phyloP scores from a whole-genome alignment of 2,113 vertebrate genomes.

The Silurus meridionalis region DNA sequence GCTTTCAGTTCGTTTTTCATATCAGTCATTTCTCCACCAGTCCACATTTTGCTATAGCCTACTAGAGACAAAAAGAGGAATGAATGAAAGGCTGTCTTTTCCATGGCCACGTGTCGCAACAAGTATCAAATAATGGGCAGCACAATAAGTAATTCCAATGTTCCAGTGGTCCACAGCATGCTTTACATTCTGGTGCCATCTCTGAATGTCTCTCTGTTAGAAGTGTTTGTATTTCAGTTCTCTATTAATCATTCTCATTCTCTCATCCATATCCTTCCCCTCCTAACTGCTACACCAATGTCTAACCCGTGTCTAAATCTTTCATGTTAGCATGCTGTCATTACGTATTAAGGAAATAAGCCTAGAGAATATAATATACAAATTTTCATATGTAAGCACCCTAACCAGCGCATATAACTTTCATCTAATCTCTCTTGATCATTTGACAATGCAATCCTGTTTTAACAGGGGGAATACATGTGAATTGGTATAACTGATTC shows the following conservation, averaged over 20 bases:
- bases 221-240: not conserved
- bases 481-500: not conserved
- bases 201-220: not conserved
- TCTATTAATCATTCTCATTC: not conserved
- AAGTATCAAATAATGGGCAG: not conserved
- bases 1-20: not conserved
- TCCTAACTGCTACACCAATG: not conserved
- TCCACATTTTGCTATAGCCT: not conserved
- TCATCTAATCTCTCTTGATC: not conserved
- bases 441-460: not conserved
- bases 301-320: not conserved
- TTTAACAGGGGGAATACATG: not conserved
- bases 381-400: not conserved
- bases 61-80: not conserved
- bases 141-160: too few species aligned
- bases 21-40: not conserved
- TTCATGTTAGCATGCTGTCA: not conserved
- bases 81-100: not conserved
- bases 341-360: not conserved
- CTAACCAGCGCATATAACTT: not conserved
- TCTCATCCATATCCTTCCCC: not conserved
- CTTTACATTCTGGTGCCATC: not conserved
- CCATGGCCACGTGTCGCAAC: not conserved
- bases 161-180: not conserved
- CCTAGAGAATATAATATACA: not conserved